Conservation (phyloP, 2,888 invertebrate genomes). For the Theristus sp. region DNA sequence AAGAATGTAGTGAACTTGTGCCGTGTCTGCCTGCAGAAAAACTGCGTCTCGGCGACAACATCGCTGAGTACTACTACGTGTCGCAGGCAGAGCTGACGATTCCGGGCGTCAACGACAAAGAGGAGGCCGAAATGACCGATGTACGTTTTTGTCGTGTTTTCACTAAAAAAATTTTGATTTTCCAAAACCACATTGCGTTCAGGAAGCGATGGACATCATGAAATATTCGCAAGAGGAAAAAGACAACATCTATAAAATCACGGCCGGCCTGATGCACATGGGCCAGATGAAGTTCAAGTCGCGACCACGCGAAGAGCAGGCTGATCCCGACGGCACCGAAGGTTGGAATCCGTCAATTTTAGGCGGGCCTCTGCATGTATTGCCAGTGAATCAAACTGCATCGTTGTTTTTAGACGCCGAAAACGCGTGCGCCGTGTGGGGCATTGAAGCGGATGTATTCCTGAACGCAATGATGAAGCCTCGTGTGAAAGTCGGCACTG, state of each 20-base stretch:
- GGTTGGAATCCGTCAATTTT: constrained; percentile 9
- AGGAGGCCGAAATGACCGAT: constrained; percentile 49
- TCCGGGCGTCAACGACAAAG: constrained; percentile 76
- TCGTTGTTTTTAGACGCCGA: background rate
- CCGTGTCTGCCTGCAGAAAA: background rate
- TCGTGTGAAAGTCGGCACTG: constrained; percentile 37
- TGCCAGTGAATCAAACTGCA: background rate
- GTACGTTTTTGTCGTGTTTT: constrained; percentile 3
- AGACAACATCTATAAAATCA: constrained; percentile 85
- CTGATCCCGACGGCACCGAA: constrained; percentile 43
- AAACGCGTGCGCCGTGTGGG: background rate
- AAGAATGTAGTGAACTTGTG: background rate
- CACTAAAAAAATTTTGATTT: background rate
- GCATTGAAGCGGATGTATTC: constrained; percentile 10
- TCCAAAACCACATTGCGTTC: background rate
- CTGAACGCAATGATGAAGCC: constrained; percentile 34
- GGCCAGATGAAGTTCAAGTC: constrained; percentile 99
- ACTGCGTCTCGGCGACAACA: constrained; percentile 38
- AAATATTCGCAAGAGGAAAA: constrained; percentile 92
- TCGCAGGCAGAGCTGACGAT: constrained; percentile 80
- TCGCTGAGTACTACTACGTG: constrained; percentile 74
- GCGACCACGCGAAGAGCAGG: constrained; percentile 77
- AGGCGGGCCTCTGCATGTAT: background rate
- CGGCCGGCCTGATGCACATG: constrained; percentile 93
- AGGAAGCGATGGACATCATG: constrained; percentile 91